Evolutionary conservation across 1,140 invertebrate genomes (phyloP), one percentile per base, ranked within the genome.

Genomic region (Uloborus diversus): DNA sequence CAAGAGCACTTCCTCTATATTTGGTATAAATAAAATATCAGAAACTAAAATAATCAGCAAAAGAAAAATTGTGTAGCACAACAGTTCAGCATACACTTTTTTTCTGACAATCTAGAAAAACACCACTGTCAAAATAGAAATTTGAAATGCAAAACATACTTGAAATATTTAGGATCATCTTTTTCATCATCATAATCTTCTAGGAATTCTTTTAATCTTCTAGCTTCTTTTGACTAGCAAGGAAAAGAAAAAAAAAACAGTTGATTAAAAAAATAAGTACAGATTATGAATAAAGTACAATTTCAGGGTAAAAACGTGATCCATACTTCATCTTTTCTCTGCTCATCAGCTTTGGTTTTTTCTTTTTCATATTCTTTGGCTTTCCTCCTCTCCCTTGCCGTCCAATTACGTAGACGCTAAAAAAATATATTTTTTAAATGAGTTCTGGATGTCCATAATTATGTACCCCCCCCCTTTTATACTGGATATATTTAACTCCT

Each of bases 141-240:
- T n/a, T n/a, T n/a, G 4, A 57, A 57, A 25, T 57, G 66, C 17
- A 1, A 7, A 35, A 42, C 73, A 70, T 75, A 82, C 80, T 83
- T 83, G 57, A 84, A 84, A 71, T 83, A 84, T 86, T 98, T 98
- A 30, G 93, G 90, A 86, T 99, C 98, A 87, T 99, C 96, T 61
- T 95, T 89, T 87, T 99, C 96, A 87, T 99, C 97, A 86, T 99
- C 96, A 86, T 99, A 99, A 87, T 99, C 97, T 88, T 99, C 97
- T 11, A 99, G 89, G 86, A 99, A 99, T 88, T 99, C 96, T 87
- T 97, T 97, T 14, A 99, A 89, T 49, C 94, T 90, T 87, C 96
- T 95, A 0, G 96, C 96, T 88, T 99, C 96, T 80, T 91, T 91
- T 85, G 94, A 91, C 76, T 94, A 80, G n/a, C n/a, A 84, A 68